Evolutionary conservation across 2,113 vertebrate species (phyloP), one percentile per base, ranked within the genome.

Genomic region (Phainopepla nitens): DNA sequence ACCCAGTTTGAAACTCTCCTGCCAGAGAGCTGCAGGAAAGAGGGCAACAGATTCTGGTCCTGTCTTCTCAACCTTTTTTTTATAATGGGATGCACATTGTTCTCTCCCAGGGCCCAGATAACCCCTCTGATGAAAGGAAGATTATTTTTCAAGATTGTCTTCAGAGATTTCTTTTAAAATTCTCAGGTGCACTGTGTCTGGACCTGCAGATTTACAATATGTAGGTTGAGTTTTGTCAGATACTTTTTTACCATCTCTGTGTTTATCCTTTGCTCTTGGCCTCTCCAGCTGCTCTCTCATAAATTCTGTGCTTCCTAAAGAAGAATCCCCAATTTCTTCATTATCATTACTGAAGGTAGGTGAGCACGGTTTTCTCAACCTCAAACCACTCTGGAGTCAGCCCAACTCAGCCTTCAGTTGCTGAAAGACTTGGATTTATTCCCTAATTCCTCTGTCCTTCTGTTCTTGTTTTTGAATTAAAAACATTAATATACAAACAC

Each of bases 251-350:
- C 89, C 80, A 93, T 94, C 83, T 92, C 93, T 47, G 41, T 94
- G 94, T 96, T 95, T 94, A 97, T 93, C 94, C 93, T 88, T 94
- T 94, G 61, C 71, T 97, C 84, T 94, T 96, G 93, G 72, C 94
- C 89, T 95, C 89, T 96, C 92, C 84, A 95, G 90, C 70, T 96
- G 92, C 87, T 92, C 82, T 62, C 41, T 87, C 92, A 96, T 95
- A 97, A 94, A 95, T 96, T 93, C 90, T 92, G 82, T 78, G 69
- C 90, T 95, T 95, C 87, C 82, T 87, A 64, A 62, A 65, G 78
- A 91, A 83, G 75, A 92, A 95, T 96, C 75, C 72, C 49, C 17
- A 62, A 60, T 95, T 94, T 89, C 87, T 90, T 95, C 86, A 83
- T 96, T 96, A 90, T 79, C 84, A 93, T 89, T 92, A 94, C 84